Conservation (phyloP, 2,113 vertebrate species). For the Anarhynchus alexandrinus region DNA sequence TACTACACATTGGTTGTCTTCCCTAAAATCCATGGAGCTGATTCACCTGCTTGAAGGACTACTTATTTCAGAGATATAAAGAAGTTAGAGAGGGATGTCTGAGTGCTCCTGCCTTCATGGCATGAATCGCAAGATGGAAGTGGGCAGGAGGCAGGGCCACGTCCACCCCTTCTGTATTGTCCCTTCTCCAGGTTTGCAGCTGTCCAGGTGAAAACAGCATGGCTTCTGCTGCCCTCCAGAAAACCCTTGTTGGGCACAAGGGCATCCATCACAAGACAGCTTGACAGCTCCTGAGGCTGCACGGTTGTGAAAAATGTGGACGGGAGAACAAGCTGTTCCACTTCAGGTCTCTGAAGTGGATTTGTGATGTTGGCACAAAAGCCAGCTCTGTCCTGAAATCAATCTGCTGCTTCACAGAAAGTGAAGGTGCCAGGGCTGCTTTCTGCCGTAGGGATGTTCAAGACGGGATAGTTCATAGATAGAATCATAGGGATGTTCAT, state of each 20-base stretch:
- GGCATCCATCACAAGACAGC: not conserved
- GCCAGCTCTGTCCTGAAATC: not conserved
- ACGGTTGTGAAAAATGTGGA: not conserved
- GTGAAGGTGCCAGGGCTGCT: not conserved
- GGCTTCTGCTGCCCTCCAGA: not conserved
- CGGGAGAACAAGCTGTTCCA: constrained; percentile 33
- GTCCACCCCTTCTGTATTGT: not conserved
- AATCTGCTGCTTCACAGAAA: not conserved
- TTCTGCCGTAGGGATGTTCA: not conserved
- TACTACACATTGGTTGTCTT: not conserved
- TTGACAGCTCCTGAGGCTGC: not conserved
- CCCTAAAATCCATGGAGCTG: not conserved
- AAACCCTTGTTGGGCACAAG: not conserved
- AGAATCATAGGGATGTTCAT: not conserved
- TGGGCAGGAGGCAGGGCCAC: not conserved
- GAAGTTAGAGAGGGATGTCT: not conserved
- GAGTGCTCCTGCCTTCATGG: not conserved
- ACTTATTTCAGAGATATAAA: not conserved
- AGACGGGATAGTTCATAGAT: no score
- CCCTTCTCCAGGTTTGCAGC: not conserved
- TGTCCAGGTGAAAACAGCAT: not conserved
- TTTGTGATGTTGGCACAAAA: not conserved
- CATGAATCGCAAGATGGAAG: not conserved
- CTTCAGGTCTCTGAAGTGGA: not conserved
- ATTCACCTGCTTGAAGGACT: not conserved